Percentiles rank a stretch among this genome's conserved stretches.
phyloP scores from a whole-genome alignment of 2,113 vertebrate genomes.

The Brachirus orientalis region DNA sequence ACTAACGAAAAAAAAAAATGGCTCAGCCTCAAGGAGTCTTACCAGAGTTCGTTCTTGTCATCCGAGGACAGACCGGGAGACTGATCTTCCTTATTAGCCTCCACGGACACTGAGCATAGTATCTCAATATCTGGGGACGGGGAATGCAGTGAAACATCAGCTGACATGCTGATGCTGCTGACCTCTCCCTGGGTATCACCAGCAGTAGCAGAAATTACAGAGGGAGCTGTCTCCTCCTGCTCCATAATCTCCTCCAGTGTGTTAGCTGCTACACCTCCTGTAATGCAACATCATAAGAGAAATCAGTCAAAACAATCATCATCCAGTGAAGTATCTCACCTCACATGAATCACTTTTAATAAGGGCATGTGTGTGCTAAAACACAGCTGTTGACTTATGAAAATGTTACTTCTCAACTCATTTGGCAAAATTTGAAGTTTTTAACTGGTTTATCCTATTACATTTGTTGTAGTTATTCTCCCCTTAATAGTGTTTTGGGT shows the following conservation, averaged over 20 bases:
- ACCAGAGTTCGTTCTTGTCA: constrained; percentile 80
- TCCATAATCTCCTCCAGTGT: constrained; percentile 90
- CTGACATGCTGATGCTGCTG: constrained; percentile 64
- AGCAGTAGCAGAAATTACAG: constrained; percentile 53
- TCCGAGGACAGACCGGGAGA: constrained; percentile 79
- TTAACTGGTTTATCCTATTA: background rate
- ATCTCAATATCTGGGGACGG: constrained; percentile 55
- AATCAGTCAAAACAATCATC: background rate
- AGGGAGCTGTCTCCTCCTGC: constrained; percentile 83
- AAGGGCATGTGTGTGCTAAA: too few relatives aligned
- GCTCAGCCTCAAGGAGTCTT: constrained; percentile 10
- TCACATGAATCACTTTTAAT: background rate
- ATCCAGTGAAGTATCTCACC: background rate
- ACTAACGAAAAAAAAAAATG: background rate
- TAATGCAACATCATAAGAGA: constrained; percentile 24
- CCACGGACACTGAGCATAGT: constrained; percentile 32
- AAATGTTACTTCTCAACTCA: too few relatives aligned
- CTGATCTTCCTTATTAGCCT: constrained; percentile 74
- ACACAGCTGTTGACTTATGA: background rate
- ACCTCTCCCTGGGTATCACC: constrained; percentile 65
- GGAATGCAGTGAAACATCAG: constrained; percentile 62
- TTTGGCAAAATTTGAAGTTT: too few relatives aligned
- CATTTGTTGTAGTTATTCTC: constrained; percentile 1
- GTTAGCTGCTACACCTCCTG: constrained; percentile 72
- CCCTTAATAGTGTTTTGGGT: constrained; percentile 46